Conservation (phyloP, 2,113 vertebrate species). For the Callospermophilus lateralis region DNA sequence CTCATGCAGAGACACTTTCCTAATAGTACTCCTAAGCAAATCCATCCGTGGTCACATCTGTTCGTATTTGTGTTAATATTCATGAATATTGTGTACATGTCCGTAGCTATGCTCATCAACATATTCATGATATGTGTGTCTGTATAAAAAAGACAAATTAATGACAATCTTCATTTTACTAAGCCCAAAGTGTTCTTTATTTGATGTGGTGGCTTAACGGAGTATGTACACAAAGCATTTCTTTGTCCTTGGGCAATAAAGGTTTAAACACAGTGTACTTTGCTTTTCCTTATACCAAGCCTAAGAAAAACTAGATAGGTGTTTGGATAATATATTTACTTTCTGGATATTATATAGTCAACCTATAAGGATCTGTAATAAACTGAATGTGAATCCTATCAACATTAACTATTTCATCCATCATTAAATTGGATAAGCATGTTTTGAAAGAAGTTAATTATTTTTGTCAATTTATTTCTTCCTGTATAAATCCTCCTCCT, state of each 20-base stretch:
- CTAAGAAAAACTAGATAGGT: slow-evolving; percentile 50
- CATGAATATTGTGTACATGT: not conserved
- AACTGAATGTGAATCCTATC: not conserved
- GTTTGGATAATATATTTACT: not conserved
- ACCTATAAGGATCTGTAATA: not conserved
- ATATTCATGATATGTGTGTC: not conserved
- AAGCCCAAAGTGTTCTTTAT: not conserved
- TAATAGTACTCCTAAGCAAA: not conserved
- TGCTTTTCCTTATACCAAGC: not conserved
- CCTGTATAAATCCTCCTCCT: not conserved
- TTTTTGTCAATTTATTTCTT: not conserved
- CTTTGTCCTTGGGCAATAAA: slow-evolving; percentile 19
- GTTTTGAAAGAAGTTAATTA: not conserved
- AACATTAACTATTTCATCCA: not conserved
- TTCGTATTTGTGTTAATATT: not conserved
- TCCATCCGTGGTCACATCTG: not conserved
- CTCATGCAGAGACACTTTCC: slow-evolving; percentile 28
- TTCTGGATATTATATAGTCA: not conserved
- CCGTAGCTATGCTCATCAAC: not conserved
- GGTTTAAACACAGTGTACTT: slow-evolving; percentile 18
- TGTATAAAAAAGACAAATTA: slow-evolving; percentile 30
- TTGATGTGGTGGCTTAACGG: not conserved
- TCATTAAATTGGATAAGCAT: not conserved
- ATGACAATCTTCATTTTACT: slow-evolving; percentile 19
- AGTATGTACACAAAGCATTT: not conserved